Evolutionary conservation across 1,140 invertebrate genomes (phyloP).

Genomic region (Diachasma alloeum): DNA sequence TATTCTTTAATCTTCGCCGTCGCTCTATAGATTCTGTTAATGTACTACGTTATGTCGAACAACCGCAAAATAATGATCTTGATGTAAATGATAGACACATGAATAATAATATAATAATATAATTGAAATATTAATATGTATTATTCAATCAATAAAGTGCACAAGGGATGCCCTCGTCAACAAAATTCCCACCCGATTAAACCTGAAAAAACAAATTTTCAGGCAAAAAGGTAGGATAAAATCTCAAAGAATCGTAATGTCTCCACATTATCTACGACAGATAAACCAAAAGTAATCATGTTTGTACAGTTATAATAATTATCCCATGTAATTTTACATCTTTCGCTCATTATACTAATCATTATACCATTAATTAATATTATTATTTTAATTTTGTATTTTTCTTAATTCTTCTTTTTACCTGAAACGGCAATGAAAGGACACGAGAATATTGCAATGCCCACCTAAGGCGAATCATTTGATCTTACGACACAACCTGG

Average conservation of each 20-base stretch:
- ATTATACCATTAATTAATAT: not conserved
- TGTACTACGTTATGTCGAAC: not conserved
- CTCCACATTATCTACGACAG: not conserved
- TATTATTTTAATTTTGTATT: slow-evolving; percentile 7
- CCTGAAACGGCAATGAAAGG: not conserved
- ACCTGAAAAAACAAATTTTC: not conserved
- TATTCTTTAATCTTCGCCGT: slow-evolving; percentile 8
- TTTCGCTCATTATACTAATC: not conserved
- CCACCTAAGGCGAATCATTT: not conserved
- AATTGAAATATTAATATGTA: not conserved
- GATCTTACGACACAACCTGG: not conserved
- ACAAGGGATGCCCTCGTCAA: not conserved
- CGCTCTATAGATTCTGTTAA: not conserved
- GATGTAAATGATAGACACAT: slow-evolving; percentile 15
- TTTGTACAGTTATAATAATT: not conserved
- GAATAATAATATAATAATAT: slow-evolving; percentile 6
- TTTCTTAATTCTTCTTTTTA: not conserved
- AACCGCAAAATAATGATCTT: not conserved
- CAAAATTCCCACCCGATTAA: not conserved
- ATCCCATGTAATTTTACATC: not conserved
- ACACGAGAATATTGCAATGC: slow-evolving; percentile 5
- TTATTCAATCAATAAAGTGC: not conserved
- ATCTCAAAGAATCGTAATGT: not conserved
- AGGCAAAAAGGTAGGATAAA: not conserved
- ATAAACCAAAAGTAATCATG: not conserved